Base-by-base conservation (phyloP, 2,113 vertebrate species). In the Saguinus midas region DNA sequence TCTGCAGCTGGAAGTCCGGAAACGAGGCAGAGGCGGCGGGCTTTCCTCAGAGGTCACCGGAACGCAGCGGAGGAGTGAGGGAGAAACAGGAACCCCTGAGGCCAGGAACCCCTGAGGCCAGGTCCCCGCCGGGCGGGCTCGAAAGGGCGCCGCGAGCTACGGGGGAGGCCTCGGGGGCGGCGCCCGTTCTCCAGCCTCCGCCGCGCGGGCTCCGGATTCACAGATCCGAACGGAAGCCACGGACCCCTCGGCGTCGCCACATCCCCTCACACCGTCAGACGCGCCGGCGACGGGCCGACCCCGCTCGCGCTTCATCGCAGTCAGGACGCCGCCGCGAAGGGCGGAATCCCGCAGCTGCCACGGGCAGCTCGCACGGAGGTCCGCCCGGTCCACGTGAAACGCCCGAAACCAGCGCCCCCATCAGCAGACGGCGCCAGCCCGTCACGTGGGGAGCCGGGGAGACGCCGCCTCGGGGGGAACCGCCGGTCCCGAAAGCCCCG, bases 11-110 rank as follows among this genome's bases (percentile, higher is more conserved):
- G 25, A 35, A 90, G 70, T 75, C 73, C 72, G 86, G 91, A 91
- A 57, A 90, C 3, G 20, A 43, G n/a, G 29, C 50, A 18, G 70
- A 91, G 90, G 1, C 9, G 2, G 70, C 45, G 12, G 89, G 66
- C 79, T 37, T 91, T 80, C 73, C 50, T 92, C 83, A 92, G 83
- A 96, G 95, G 97, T 96, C 95, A 90, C 45, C n/a, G 70, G 68
- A 96, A 86, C 45, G 68, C 72, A 81, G 73, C 45, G n/a, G 52
- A 86, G 73, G 45, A 79, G 68, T 29, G 45, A 75, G 8, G 23
- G 16, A 61, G 66, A 5, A 17, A 17, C 13, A 17, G 16, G 16
- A 5, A 6, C 1, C 52, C 52, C 52, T 5, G 16, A 17, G 16
- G 52, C 52, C 5, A 8, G 14, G 50, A 5, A 6, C 1, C 52